Evolutionary conservation across 2,797 vertebrate species (phyloP).

Genomic region (Chaunax sp.): DNA sequence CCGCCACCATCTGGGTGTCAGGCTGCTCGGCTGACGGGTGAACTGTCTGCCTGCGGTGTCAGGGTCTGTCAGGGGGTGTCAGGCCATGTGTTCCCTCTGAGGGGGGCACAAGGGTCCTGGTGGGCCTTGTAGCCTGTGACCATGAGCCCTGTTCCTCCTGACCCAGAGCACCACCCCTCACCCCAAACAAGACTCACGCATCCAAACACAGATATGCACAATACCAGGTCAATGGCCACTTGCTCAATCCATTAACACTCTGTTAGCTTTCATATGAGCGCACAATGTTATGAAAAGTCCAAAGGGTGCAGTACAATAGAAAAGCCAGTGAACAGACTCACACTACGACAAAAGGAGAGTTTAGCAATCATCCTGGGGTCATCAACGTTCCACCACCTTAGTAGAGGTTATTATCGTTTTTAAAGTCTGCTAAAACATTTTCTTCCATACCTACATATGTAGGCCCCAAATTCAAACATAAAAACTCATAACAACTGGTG

Average conservation of each 20-base stretch:
- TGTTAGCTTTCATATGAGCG: conserved; percentile 56
- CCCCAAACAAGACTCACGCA: conserved; percentile 54
- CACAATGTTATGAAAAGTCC: conserved; percentile 54
- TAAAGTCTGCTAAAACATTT: too few relatives aligned
- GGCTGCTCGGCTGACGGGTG: conserved; percentile 66
- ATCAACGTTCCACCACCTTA: neutral
- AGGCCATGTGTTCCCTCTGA: conserved; percentile 74
- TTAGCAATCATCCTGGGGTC: neutral
- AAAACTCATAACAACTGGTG: too few relatives aligned
- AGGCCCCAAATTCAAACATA: too few relatives aligned
- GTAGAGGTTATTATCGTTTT: too few relatives aligned
- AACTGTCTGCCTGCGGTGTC: conserved; percentile 55
- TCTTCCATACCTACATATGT: too few relatives aligned
- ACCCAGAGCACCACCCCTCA: conserved; percentile 67
- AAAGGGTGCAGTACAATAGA: conserved; percentile 41
- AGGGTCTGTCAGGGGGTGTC: conserved; percentile 63
- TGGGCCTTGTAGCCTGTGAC: conserved; percentile 76
- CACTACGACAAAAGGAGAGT: neutral
- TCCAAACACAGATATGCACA: conserved; percentile 60
- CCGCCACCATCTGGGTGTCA: conserved; percentile 73
- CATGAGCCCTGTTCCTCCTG: conserved; percentile 69
- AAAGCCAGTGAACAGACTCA: conserved; percentile 13
- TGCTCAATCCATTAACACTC: conserved; percentile 60
- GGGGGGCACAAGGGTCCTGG: conserved; percentile 57
- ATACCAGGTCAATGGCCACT: conserved; percentile 65